Percentiles rank a stretch among this genome's conserved stretches.
Conservation (phyloP, 2,888 invertebrate species). For the Melanophora roralis region DNA sequence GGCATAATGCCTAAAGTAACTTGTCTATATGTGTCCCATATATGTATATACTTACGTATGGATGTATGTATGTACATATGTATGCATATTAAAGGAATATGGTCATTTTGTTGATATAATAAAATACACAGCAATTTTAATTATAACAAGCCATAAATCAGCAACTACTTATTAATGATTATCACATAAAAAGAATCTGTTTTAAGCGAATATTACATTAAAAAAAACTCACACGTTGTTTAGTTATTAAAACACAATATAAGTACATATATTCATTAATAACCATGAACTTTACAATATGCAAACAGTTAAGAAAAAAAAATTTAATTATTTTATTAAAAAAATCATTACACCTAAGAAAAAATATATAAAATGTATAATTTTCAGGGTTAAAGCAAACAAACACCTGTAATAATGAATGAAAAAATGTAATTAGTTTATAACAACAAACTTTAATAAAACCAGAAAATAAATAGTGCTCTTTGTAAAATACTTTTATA, state of each 20-base stretch:
- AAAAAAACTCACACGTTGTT: constrained; percentile 49
- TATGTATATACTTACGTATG: too few species aligned
- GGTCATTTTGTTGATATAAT: not conserved
- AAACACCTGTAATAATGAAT: constrained; percentile 56
- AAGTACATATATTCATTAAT: constrained; percentile 3
- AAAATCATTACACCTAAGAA: constrained; percentile 37
- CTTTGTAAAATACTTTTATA: too few species aligned
- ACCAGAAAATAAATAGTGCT: not conserved
- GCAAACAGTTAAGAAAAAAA: constrained; percentile 44
- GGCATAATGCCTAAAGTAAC: not conserved
- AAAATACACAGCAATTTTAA: constrained; percentile 44
- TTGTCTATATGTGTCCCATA: not conserved
- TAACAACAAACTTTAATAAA: not conserved
- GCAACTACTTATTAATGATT: constrained; percentile 49
- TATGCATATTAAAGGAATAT: too few species aligned
- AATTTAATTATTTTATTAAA: constrained; percentile 24
- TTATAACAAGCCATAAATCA: constrained; percentile 59
- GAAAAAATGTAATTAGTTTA: constrained; percentile 12
- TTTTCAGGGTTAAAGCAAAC: constrained; percentile 60
- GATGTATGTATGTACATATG: too few species aligned
- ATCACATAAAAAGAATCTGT: constrained; percentile 55
- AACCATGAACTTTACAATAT: constrained; percentile 61
- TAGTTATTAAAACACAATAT: constrained; percentile 27
- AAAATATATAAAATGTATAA: constrained; percentile 11
- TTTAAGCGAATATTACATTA: constrained; percentile 15